Conservation (phyloP, 1,140 invertebrate species). For the Ostrea edulis region DNA sequence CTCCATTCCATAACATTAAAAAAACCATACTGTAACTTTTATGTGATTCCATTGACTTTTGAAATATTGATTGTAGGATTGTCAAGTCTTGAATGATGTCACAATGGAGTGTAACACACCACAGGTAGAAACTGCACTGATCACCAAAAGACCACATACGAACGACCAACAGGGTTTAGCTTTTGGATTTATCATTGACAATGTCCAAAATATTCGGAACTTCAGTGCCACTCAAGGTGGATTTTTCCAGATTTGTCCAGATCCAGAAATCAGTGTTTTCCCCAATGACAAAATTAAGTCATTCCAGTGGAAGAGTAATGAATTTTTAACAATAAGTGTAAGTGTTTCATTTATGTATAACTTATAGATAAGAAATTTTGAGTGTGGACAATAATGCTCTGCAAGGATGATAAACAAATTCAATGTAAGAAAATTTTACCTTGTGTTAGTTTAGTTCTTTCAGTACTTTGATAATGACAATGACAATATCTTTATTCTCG, state of each 20-base stretch:
- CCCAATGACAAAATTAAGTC: conserved; percentile 83
- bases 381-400: no score
- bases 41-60: neutral
- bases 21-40: neutral
- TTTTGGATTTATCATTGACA: conserved; percentile 97
- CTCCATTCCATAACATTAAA: no score
- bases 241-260: conserved; percentile 91
- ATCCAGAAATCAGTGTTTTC: conserved; percentile 93
- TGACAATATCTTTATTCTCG: no score
- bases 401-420: no score
- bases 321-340: conserved; percentile 96
- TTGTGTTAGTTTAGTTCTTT: no score
- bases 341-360: conserved; percentile 53
- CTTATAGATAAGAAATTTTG: no score
- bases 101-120: conserved; percentile 31
- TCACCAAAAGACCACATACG: neutral
- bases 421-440: no score
- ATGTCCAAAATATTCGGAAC: conserved; percentile 91
- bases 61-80: conserved; percentile 44
- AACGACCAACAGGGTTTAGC: conserved; percentile 81
- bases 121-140: neutral
- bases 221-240: conserved; percentile 79
- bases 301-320: conserved; percentile 81
- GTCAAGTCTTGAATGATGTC: conserved; percentile 22
- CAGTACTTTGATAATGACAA: no score